Evolutionary conservation across 2,113 vertebrate genomes (phyloP).

Genomic region (Mus spicilegus): DNA sequence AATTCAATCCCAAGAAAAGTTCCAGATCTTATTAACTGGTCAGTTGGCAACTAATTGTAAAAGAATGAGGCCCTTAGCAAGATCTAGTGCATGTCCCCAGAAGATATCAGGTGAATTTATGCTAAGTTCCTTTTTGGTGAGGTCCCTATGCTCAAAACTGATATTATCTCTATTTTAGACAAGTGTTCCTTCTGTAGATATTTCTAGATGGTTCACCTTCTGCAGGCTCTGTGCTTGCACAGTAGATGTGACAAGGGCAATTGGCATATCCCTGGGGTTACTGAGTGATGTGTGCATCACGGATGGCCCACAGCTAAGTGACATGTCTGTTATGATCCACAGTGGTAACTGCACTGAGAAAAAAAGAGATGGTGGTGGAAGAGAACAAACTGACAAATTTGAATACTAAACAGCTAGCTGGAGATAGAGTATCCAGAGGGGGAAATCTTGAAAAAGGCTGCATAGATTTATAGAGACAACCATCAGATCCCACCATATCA

Average conservation of each 20-base stretch:
- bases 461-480: neutral
- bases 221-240: neutral
- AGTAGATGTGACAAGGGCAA: neutral
- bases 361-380: neutral
- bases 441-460: neutral
- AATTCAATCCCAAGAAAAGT: constrained; percentile 65
- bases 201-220: neutral
- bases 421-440: neutral
- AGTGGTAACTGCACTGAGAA: neutral
- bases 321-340: fast-evolving
- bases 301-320: neutral
- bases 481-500: neutral
- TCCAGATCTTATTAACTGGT: constrained; percentile 64
- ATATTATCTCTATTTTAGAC: constrained; percentile 42
- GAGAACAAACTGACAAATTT: neutral
- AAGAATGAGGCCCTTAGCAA: constrained; percentile 69
- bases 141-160: constrained; percentile 2
- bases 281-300: no score
- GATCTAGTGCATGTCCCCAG: constrained; percentile 43
- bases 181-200: constrained; percentile 34
- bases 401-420: fast-evolving
- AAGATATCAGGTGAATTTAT: constrained; percentile 52
- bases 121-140: constrained; percentile 68
- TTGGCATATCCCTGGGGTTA: fast-evolving
- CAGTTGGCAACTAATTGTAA: constrained; percentile 65